Conservation (phyloP, 2,113 vertebrate genomes). For the Atractosteus spatula region DNA sequence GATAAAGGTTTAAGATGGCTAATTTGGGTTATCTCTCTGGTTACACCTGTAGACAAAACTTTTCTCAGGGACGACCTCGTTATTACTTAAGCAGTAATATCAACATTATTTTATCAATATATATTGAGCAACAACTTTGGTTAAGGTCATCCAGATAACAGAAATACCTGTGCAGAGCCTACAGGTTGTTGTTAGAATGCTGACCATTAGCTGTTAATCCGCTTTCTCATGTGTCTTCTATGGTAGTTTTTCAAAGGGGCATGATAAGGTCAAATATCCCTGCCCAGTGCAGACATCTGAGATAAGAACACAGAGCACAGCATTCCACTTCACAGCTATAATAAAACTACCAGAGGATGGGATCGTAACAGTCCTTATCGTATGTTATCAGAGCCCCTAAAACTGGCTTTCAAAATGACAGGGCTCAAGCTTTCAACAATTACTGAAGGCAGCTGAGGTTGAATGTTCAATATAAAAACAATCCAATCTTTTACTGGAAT, state of each 20-base stretch:
- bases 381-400: slow-evolving; percentile 15
- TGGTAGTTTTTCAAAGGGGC: neutral
- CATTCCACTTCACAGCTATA: neutral
- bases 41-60: too few species aligned
- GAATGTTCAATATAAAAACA: neutral
- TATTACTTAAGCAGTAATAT: too few species aligned
- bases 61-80: too few species aligned
- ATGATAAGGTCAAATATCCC: neutral
- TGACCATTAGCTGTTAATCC: too few species aligned
- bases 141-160: too few species aligned
- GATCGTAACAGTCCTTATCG: neutral
- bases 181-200: too few species aligned
- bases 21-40: too few species aligned
- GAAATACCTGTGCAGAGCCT: too few species aligned
- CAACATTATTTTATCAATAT: too few species aligned
- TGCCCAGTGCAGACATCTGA: neutral
- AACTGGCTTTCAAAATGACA: neutral
- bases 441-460: neutral
- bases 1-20: too few species aligned
- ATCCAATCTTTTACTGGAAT: too few species aligned
- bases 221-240: slow-evolving; percentile 10
- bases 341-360: neutral
- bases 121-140: too few species aligned
- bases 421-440: neutral
- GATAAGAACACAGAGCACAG: slow-evolving; percentile 5